Evolutionary conservation across 2,113 vertebrate species (phyloP), one percentile per base, ranked within the genome.

Genomic region (Chloropsis hardwickii): DNA sequence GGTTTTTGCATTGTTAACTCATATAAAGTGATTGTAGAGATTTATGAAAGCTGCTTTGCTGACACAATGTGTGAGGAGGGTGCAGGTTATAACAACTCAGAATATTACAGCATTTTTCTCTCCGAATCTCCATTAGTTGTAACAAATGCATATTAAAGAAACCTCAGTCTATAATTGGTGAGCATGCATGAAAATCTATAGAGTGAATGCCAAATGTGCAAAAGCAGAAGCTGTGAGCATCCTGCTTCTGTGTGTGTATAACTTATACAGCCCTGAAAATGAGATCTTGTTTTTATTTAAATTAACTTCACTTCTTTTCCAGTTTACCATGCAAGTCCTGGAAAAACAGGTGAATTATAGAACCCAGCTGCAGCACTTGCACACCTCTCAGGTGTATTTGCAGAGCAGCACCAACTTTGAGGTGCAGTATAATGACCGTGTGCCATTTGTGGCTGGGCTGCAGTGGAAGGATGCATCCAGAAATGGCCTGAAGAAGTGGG

Each of bases 351-450:
- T 99, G 93, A 98, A 98, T 95, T 98, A 97, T 47, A 98, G 97
- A 90, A 96, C 91, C 7, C 98, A 98, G 91, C 97, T 99, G 29
- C 93, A 98, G 78, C 98, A 98, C 83, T 97, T 91, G 6, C 97
- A 98, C 88, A 90, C 90, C 65, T 95, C 79, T 54, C 92, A 94
- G 87, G 92, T 78, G 4, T 98, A 95, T 24, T 80, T 97, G 58
- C 98, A 99, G 95, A 98, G 98, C 95, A 98, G 98, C 95, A 98
- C 98, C 27, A 98, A 97, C 84, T 97, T 99, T 66, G 98, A 99
- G 96, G 96, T 98, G 86, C 98, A 98, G 87, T 98, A 97, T 95
- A 98, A 98, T 40, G 97, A 98, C 93, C 92, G 86, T 12, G 93
- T 98, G 86, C 98, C 97, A 1, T 97, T 99, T 35, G 96, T 98